Base-by-base conservation (phyloP, 2,888 invertebrate genomes). In the Caenorhabditis sp. region DNA sequence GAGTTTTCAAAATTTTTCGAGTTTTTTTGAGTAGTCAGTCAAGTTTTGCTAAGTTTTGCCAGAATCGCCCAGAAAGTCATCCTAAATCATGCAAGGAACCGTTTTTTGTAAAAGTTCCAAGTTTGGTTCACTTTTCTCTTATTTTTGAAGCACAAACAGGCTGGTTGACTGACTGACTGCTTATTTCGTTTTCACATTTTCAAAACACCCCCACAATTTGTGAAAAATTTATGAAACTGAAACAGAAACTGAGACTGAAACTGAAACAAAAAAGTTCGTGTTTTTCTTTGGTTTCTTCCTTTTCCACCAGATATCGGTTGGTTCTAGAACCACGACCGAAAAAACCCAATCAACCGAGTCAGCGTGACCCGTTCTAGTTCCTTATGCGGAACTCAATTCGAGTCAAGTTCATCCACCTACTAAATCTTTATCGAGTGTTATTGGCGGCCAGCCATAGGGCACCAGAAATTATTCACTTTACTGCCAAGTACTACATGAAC, bases 381-480 rank as follows among this genome's bases (percentile, higher is more conserved):
- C 47, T 47, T 47, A 47, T 47, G n/a, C 40, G 40, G 40, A 6
- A 18, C 40, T n/a, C 18, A 50, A 50, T 50, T 53, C 26, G 53
- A 15, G 24, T 53, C 40, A 40, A 40, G 2, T n/a, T 15, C 40
- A 6, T 32, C n/a, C 6, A 47, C 24, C 51, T 24, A 22, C 51
- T 55, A 71, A 72, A 56, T 64, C 47, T 56, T 64, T n/a, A 74
- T 58, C 28, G 58, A 47, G 24, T 51, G 51, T 60, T 20, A 4
- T n/a, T n/a, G n/a, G n/a, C n/a, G n/a, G n/a, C n/a, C 1, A n/a
- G 40, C 40, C n/a, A 24, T 40, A 61, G 67, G 22, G 35, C 76
- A 76, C 61, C 67, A 76, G 51, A 76, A 76, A 76, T 76, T 76
- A 76, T 76, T 67, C 74, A 64, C 56, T 56, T 56, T 67, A 5